Evolutionary conservation across 2,797 vertebrate genomes (phyloP), one percentile per base, ranked within the genome.

Genomic region (Chaetophractus vellerosus): DNA sequence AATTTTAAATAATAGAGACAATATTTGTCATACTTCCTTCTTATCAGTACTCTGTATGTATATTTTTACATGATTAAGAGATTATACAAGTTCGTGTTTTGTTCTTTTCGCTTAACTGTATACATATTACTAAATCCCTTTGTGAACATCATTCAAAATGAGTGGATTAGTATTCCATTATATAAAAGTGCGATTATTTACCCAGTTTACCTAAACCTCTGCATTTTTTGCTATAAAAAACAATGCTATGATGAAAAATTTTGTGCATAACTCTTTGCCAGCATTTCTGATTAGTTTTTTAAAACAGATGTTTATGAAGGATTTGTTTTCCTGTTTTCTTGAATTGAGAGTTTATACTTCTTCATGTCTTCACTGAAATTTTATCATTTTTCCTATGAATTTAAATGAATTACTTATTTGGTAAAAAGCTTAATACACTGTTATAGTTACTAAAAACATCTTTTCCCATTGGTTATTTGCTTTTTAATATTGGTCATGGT

Each of bases 1-100:
- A 86, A 55, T 95, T 94, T 91, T 80, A 93, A 93, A 88, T 50
- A 48, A 55, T 59, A 90, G 18, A 76, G 31, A 94, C 88, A 83
- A 61, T 75, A 71, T 84, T 80, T 94, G 66, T 7, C 21, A 57
- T 89, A 76, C 1, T 93, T 94, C 48, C 74, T 96, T 93, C 59
- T 89, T 68, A 78, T n/a, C 28, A 36, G 38, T 91, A 79, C 3
- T 93, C 50, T 68, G n/a, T 16, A 55, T 78, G 24, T 33, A 50
- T 28, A 78, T 86, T 78, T 85, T 96, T 50, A 76, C 18, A 57
- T 72, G 55, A 52, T 76, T 90, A 91, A 68, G 81, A 63, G 12
- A 59, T 90, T 76, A 64, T 52, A 18, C 1, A 61, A 45, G 57
- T 93, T 94, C 41, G 76, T 84, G 66, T 64, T 90, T 81, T 92